phyloP scores from a whole-genome alignment of 2,888 invertebrate species.

The Falcaria lacertinaria region DNA sequence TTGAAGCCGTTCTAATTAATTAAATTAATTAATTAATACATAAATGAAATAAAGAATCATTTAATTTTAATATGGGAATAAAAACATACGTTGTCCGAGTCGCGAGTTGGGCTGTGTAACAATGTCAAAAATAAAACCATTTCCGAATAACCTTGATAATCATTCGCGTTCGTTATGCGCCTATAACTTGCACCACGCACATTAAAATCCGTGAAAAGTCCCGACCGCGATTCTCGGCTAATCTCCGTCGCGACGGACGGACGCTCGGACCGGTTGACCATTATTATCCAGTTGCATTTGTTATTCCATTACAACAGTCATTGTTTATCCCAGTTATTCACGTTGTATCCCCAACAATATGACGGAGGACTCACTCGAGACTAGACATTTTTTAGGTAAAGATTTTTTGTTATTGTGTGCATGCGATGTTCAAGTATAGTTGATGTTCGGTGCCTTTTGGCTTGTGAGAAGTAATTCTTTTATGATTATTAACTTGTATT shows the following conservation, averaged over 20 bases:
- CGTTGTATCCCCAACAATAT: conserved; percentile 1
- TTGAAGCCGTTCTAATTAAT: no score
- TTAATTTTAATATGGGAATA: no score
- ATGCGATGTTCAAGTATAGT: conserved; percentile 16
- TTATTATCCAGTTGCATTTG: conserved; percentile 3
- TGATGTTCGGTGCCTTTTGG: conserved; percentile 9
- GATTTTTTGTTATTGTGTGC: conserved; percentile 2
- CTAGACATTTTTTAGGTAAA: conserved; percentile 6
- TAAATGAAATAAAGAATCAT: no score
- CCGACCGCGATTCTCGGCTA: not conserved
- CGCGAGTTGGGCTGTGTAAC: no score
- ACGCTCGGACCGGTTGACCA: not conserved
- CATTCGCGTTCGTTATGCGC: not conserved
- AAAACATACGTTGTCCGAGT: no score
- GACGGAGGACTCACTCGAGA: conserved; percentile 7
- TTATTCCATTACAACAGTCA: not conserved
- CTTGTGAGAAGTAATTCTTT: conserved; percentile 3
- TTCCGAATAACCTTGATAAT: no score
- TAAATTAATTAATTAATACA: no score
- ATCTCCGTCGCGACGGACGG: not conserved
- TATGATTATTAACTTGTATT: no score
- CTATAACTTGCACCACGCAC: not conserved
- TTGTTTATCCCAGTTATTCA: conserved; percentile 1
- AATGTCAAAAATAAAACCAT: no score
- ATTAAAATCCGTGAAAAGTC: not conserved